These are phyloP conservation scores for Centruroides vittatus DNA, from an alignment of 1,140 invertebrate species.

Conservation along the genomic window DNA sequence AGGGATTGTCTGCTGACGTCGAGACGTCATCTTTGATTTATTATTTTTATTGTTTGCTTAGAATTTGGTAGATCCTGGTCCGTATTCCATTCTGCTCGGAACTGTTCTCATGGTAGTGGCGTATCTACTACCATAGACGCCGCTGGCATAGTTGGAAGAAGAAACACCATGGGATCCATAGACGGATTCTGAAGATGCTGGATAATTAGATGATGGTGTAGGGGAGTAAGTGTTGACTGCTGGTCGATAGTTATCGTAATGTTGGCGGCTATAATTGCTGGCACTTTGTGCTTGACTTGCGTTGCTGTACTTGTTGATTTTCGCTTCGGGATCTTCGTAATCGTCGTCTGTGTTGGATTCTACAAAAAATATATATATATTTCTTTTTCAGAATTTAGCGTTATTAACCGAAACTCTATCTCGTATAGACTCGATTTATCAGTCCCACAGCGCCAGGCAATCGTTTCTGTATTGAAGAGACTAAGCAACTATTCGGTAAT, in stretches of 20 bases:
- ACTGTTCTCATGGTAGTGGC: background rate
- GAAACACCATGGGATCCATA: background rate
- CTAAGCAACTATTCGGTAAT: too few relatives aligned
- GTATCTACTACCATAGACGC: background rate
- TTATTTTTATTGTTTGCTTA: background rate
- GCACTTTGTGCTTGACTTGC: background rate
- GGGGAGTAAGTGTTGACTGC: slow-evolving; percentile 2
- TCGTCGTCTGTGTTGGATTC: background rate
- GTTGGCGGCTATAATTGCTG: background rate
- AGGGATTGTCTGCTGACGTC: too few relatives aligned
- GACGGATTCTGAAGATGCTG: background rate
- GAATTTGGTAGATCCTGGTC: background rate
- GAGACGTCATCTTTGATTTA: too few relatives aligned
- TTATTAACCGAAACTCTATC: too few relatives aligned
- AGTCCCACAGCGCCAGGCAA: too few relatives aligned
- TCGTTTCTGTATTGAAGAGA: too few relatives aligned
- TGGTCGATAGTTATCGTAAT: slow-evolving; percentile 1
- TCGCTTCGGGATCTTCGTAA: slow-evolving; percentile 1
- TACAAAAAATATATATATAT: background rate
- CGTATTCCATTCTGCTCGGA: background rate
- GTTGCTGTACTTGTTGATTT: background rate
- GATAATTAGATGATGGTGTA: background rate
- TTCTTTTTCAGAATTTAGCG: too few relatives aligned
- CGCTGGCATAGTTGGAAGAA: background rate
- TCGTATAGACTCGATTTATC: too few relatives aligned